These are phyloP conservation scores for Epistrophe eligans DNA, from an alignment of 2,888 invertebrate species.

Conservation along the genomic window DNA sequence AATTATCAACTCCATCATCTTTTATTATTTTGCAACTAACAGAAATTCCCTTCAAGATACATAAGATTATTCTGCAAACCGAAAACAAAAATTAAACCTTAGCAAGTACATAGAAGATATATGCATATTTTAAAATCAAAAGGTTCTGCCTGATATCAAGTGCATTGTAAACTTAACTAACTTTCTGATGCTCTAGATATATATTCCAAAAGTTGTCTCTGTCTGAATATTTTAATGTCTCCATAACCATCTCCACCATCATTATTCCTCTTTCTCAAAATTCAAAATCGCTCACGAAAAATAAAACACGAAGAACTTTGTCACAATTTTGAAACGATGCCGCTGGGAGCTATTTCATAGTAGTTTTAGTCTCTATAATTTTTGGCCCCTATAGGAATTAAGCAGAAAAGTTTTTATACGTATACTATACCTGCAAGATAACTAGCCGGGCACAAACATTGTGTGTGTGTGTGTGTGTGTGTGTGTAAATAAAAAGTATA, in stretches of 20 bases:
- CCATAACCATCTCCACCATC: not conserved
- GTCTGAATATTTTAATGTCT: conserved; percentile 4
- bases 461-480: not conserved
- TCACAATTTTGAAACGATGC: conserved; percentile 69
- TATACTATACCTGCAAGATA: conserved; percentile 43
- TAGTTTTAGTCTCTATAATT: conserved; percentile 40
- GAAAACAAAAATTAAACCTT: not conserved
- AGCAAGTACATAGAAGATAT: not conserved
- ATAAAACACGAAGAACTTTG: conserved; percentile 61
- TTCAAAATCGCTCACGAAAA: conserved; percentile 35
- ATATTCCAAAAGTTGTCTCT: conserved; percentile 57
- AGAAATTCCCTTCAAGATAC: not conserved
- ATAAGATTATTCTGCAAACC: not conserved
- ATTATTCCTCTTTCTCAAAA: conserved; percentile 19
- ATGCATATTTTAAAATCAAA: conserved; percentile 50
- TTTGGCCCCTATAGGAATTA: conserved; percentile 44
- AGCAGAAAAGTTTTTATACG: conserved; percentile 52
- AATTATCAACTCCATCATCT: not conserved
- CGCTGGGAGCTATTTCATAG: conserved; percentile 59
- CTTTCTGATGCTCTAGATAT: conserved; percentile 64
- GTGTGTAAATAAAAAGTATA: conserved; percentile 1
- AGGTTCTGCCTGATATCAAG: conserved; percentile 58
- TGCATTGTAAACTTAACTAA: conserved; percentile 67
- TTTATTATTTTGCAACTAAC: not conserved
- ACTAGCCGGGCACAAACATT: conserved; percentile 39